Evolutionary conservation across 1,140 invertebrate species (phyloP), one percentile per base, ranked within the genome.

Genomic region (Zelostemma sp.): DNA sequence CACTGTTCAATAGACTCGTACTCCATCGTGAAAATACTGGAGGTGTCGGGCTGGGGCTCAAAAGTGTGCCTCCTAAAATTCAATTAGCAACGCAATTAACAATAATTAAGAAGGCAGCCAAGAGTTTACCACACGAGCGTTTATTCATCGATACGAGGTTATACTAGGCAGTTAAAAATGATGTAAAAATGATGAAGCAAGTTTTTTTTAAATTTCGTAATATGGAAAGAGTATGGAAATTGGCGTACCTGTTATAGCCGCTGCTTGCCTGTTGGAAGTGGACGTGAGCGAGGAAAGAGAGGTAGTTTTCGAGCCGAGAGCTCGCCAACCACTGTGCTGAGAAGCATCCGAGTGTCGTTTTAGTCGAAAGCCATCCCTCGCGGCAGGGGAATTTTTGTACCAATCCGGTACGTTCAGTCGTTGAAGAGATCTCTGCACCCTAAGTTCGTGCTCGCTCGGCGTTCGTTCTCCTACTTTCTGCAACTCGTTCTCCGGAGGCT

Each of bases 331-430:
- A 54, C 86, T 87, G 64, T 87, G 88, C 18, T 88, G 85, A 45
- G 80, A 88, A 15, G 90, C 90, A 74, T 92, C 91, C 71, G 90
- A 91, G 74, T 91, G 86, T 61, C 91, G 87, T 79, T 92, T 86
- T 21, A 88, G 83, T 5, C 90, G 85, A 80, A 91, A 91, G 50
- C 89, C 89, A 77, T 90, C 89, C 25, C 89, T 86, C n/a, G 90
- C 89, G 12, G 90, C 87, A 57, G 90, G 88, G 14, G 92, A 93
- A 80, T 94, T 93, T 83, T 93, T 95, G 87, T 94, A 96, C 96
- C 96, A 98, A 78, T 97, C 95, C 38, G 96, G 96, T 31, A 97
- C 91, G 85, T 96, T 95, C 53, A 98, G 90, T 73, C 95, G 93
- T 82, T 96, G 94, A 66, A 98, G 84, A 15, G 95, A 97, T 68